phyloP scores from a whole-genome alignment of 2,797 vertebrate genomes.

The Thripadectes ignobilis region DNA sequence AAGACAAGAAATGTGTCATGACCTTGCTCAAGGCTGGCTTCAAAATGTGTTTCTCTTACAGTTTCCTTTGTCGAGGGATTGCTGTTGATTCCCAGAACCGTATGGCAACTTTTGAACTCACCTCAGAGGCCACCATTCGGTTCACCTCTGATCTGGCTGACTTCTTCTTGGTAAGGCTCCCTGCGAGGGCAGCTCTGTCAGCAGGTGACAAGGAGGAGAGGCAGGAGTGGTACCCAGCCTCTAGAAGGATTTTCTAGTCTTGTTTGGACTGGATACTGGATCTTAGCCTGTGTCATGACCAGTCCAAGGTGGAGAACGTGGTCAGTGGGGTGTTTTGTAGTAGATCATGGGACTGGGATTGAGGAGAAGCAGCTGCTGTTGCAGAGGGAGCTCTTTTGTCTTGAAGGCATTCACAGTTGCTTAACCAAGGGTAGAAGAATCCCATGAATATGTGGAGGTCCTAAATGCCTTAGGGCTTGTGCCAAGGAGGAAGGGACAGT shows the following conservation, averaged over 20 bases:
- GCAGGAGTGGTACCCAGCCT: neutral
- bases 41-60: conserved; percentile 60
- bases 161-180: conserved; percentile 89
- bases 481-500: neutral
- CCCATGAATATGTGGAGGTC: neutral
- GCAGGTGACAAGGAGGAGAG: neutral
- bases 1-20: neutral
- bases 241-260: neutral
- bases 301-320: neutral
- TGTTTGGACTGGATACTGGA: neutral
- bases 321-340: neutral
- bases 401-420: neutral
- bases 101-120: conserved; percentile 82
- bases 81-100: conserved; percentile 81
- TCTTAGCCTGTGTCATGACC: neutral
- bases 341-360: neutral
- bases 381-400: neutral
- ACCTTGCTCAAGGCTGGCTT: neutral
- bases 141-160: conserved; percentile 81
- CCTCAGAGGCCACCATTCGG: conserved; percentile 80
- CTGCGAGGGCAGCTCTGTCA: neutral
- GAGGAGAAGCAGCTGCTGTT: neutral
- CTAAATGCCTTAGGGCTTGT: neutral
- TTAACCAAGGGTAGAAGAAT: neutral
- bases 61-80: conserved; percentile 90